Base-by-base conservation (phyloP, 1,140 invertebrate species). In the Ceratosolen solmsi region DNA sequence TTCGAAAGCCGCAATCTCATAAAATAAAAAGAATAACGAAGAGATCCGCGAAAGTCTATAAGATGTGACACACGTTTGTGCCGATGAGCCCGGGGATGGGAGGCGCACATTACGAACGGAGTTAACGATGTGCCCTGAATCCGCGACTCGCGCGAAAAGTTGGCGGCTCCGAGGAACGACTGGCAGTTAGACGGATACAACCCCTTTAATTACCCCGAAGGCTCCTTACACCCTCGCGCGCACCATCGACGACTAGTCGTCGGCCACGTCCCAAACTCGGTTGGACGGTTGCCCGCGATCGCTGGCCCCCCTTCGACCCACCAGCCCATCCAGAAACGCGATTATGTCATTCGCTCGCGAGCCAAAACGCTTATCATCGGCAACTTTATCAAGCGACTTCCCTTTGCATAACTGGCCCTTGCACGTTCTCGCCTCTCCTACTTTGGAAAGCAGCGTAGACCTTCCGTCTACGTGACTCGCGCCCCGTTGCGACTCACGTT, bases 121-220 rank as follows among this genome's bases (percentile, higher is more conserved):
- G n/a, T n/a, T n/a, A 25, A 63, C 30, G 7, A 20, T 8, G 33
- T 13, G 25, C 72, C 49, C 25, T 56, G 76, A 70, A 54, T 78
- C 36, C 22, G 60, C n/a, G 60, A 25, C 20, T 20, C 41, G 41
- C 30, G 38, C 25, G 0, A 73, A 80, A n/a, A n/a, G 49, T 72
- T 80, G 54, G 51, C 33, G 70, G 33, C 71, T 56, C n/a, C 22
- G 33, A 25, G 13, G 76, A 25, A 41, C 65, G 13, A 46, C 79
- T 84, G 82, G 83, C 86, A 85, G 83, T 89, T 87, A 85, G 84
- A 85, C 85, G 82, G 83, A 84, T 84, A 86, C 86, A 85, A 86
- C 30, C 56, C 51, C 27, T 68, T 73, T 72, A 79, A 81, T 81
- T 84, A 84, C 70, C 49, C 56, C n/a, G 11, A 51, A 20, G 46